Evolutionary conservation across 2,113 vertebrate genomes (phyloP).

Genomic region (Channa argus): DNA sequence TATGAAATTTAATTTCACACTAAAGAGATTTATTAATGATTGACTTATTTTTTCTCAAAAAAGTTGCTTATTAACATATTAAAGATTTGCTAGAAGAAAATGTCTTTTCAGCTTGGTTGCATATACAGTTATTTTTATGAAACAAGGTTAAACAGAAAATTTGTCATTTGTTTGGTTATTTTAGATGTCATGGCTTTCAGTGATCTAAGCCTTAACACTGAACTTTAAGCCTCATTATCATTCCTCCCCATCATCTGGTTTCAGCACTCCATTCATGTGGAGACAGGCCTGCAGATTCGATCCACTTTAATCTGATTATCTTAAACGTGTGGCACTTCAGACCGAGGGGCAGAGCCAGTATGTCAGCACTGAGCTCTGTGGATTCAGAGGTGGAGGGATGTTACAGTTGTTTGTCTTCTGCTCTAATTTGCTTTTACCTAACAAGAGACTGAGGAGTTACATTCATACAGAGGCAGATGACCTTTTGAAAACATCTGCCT

Average conservation of each 20-base stretch:
- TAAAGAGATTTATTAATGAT: no score
- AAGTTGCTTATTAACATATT: no score
- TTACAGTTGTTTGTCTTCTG: slow-evolving; percentile 10
- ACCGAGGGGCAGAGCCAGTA: neutral
- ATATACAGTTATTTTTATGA: no score
- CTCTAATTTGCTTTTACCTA: slow-evolving; percentile 2
- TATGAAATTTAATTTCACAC: no score
- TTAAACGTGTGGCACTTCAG: slow-evolving; percentile 22
- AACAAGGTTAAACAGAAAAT: no score
- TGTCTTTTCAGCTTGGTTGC: no score
- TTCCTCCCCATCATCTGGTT: slow-evolving; percentile 53
- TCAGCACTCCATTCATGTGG: slow-evolving; percentile 51
- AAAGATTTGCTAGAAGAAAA: no score
- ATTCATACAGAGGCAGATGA: slow-evolving; percentile 23
- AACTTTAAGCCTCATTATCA: slow-evolving; percentile 65
- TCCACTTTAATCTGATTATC: slow-evolving; percentile 68
- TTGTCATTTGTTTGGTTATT: slow-evolving; percentile 8
- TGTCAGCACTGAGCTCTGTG: slow-evolving; percentile 16
- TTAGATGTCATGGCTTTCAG: slow-evolving; percentile 29
- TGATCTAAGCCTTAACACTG: neutral
- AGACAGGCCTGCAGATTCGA: slow-evolving; percentile 49
- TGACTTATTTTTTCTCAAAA: no score
- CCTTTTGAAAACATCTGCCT: slow-evolving; percentile 56
- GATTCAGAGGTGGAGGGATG: neutral
- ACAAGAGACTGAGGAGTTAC: neutral